phyloP scores from a whole-genome alignment of 2,113 vertebrate genomes.

The Oryzias celebensis region DNA sequence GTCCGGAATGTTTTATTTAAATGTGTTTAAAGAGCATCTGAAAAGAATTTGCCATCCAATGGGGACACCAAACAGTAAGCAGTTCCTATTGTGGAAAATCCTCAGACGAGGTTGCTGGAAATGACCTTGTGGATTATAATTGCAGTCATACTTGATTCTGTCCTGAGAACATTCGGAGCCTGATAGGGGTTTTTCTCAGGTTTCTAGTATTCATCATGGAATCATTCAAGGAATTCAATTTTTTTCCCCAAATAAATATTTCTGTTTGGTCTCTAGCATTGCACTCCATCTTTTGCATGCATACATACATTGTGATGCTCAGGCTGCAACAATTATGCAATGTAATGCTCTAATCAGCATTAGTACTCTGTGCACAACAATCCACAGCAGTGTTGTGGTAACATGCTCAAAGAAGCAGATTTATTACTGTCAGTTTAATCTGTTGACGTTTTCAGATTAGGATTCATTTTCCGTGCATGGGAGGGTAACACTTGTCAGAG shows the following conservation, averaged over 20 bases:
- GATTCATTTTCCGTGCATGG: neutral
- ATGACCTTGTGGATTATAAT: too few relatives aligned
- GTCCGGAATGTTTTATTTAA: constrained; percentile 4
- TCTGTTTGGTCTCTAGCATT: too few relatives aligned
- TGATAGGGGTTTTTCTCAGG: too few relatives aligned
- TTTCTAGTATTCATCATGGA: too few relatives aligned
- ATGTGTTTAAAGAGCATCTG: constrained; percentile 1
- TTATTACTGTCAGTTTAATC: constrained; percentile 3
- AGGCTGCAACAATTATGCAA: neutral
- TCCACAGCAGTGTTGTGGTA: constrained; percentile 9
- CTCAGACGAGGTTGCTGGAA: too few relatives aligned
- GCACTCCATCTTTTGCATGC: neutral
- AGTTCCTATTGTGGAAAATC: too few relatives aligned
- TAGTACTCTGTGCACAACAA: constrained; percentile 6
- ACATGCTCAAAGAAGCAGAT: neutral
- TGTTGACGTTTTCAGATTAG: constrained; percentile 6
- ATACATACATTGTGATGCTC: neutral
- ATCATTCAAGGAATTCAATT: too few relatives aligned
- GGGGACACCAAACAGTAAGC: too few relatives aligned
- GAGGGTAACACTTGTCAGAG: constrained; percentile 1
- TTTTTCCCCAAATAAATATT: too few relatives aligned
- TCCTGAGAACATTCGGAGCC: too few relatives aligned
- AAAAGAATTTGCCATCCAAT: too few relatives aligned
- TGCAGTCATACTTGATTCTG: too few relatives aligned
- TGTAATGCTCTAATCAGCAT: neutral